Evolutionary conservation across 1,140 invertebrate genomes (phyloP).

Genomic region (Whitmania pigra): DNA sequence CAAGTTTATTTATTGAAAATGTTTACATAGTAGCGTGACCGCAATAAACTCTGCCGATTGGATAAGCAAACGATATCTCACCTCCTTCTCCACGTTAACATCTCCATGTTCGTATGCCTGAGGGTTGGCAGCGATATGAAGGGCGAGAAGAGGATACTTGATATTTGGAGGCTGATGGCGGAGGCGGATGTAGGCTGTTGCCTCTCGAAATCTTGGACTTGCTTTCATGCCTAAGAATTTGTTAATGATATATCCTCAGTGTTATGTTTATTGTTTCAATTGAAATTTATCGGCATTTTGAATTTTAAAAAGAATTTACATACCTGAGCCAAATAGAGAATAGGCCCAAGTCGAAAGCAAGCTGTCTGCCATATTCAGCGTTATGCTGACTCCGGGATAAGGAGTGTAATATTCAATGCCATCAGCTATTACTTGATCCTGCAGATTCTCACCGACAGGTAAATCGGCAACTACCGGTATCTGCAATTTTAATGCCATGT

Average conservation of each 20-base stretch:
- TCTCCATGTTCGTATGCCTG: constrained; percentile 18
- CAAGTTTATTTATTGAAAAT: no score
- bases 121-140: constrained; percentile 23
- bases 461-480: constrained; percentile 37
- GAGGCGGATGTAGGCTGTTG: constrained; percentile 22
- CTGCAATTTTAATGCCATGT: neutral
- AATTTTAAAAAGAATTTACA: neutral
- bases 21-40: no score
- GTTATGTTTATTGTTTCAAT: neutral
- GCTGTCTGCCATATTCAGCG: constrained; percentile 23
- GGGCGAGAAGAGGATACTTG: constrained; percentile 24
- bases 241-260: neutral
- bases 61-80: neutral
- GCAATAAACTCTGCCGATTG: neutral
- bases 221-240: constrained; percentile 21
- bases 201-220: constrained; percentile 24
- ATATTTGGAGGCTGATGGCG: constrained; percentile 25
- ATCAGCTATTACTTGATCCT: constrained; percentile 29
- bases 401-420: constrained; percentile 22
- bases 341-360: constrained; percentile 23
- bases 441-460: constrained; percentile 36
- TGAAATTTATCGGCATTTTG: no score
- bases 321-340: constrained; percentile 24
- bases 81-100: constrained; percentile 22
- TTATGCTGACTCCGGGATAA: constrained; percentile 20